Percentiles rank a stretch among this genome's conserved stretches.
These are phyloP conservation scores for Chelon labrosus DNA, from an alignment of 2,797 vertebrate genomes.

Conservation along the genomic window DNA sequence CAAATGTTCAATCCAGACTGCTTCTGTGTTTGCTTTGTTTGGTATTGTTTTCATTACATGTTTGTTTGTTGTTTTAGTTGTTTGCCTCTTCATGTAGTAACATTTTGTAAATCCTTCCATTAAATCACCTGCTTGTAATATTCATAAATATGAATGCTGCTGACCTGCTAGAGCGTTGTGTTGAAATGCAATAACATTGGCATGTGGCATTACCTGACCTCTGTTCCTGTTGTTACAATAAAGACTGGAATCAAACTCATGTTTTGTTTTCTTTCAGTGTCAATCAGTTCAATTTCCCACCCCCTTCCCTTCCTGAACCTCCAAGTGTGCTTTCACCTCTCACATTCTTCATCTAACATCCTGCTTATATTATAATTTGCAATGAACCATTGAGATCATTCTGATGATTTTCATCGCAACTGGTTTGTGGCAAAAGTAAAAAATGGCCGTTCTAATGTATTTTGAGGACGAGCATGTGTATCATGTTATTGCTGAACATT, in stretches of 20 bases:
- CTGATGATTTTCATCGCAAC: neutral
- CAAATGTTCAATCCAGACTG: constrained; percentile 30
- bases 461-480: neutral
- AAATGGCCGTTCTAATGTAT: neutral
- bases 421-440: constrained; percentile 8
- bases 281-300: constrained; percentile 25
- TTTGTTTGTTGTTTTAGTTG: constrained; percentile 51
- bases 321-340: constrained; percentile 15
- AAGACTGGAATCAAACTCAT: constrained; percentile 77
- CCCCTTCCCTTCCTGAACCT: neutral
- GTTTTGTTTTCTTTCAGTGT: constrained; percentile 42
- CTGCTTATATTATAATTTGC: constrained; percentile 18
- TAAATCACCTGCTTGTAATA: constrained; percentile 52
- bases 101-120: constrained; percentile 65
- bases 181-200: constrained; percentile 45
- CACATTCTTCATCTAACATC: constrained; percentile 38
- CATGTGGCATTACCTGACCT: constrained; percentile 48
- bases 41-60: constrained; percentile 47
- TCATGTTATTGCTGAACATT: constrained; percentile 49
- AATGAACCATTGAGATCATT: neutral
- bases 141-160: constrained; percentile 40
- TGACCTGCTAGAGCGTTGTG: constrained; percentile 30
- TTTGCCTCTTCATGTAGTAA: constrained; percentile 54
- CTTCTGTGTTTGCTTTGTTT: constrained; percentile 47
- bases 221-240: constrained; percentile 75